A percentile compares a stretch with the other conserved stretches of the same genome.
phyloP scores from a whole-genome alignment of 1,140 invertebrate genomes.

The Platorchestia sp. region DNA sequence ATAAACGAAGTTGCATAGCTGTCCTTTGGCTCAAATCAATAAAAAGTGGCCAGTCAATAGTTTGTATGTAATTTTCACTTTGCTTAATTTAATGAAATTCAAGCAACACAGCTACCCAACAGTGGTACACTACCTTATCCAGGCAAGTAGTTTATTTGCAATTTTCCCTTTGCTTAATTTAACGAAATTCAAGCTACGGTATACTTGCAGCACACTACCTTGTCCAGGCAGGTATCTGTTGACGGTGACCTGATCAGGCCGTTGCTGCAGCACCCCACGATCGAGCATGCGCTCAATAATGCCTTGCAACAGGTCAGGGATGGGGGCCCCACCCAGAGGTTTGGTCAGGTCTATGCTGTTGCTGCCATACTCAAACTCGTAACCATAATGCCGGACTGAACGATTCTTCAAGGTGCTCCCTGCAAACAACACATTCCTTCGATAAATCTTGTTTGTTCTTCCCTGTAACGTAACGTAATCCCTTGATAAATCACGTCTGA shows the following conservation, averaged over 20 bases:
- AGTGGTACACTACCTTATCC: too few species aligned
- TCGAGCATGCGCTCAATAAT: slow-evolving; percentile 48
- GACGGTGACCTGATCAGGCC: slow-evolving; percentile 56
- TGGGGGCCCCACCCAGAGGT: not conserved
- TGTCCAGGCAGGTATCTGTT: slow-evolving; percentile 58
- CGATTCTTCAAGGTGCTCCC: slow-evolving; percentile 51
- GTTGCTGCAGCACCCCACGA: not conserved
- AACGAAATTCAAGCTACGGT: too few species aligned
- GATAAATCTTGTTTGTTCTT: not conserved
- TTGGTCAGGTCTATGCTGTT: slow-evolving; percentile 12
- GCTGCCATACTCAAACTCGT: slow-evolving; percentile 54
- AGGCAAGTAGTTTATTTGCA: too few species aligned
- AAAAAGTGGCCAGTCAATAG: too few species aligned
- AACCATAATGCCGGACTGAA: slow-evolving; percentile 48
- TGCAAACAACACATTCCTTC: not conserved
- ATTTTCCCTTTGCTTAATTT: too few species aligned
- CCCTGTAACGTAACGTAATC: not conserved
- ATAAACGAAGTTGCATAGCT: too few species aligned
- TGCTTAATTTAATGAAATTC: too few species aligned
- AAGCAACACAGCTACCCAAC: too few species aligned
- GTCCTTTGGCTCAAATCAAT: too few species aligned
- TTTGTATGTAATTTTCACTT: too few species aligned
- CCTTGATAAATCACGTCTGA: not conserved
- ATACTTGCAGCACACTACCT: not conserved
- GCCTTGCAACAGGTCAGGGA: not conserved